Evolutionary conservation across 2,113 vertebrate species (phyloP), one percentile per base, ranked within the genome.

Genomic region (Clupea harengus): DNA sequence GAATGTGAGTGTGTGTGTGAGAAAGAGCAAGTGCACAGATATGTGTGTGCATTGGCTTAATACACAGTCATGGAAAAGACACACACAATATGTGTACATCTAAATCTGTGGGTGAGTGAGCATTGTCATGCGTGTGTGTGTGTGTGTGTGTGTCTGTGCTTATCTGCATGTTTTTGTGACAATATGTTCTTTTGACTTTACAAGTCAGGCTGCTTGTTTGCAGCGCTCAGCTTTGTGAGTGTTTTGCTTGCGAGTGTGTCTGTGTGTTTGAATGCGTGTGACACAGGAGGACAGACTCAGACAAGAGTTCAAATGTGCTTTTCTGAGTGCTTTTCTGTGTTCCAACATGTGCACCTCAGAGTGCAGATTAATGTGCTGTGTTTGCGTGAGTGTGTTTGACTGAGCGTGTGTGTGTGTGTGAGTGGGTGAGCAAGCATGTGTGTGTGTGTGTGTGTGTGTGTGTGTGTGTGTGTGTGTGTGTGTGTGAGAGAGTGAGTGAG

Each of bases 301-400:
- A 39, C 72, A 39, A 39, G 72, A 78, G 72, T 28, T 78, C 17
- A 78, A 78, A 78, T 78, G 72, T 39, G 72, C 32, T 78, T 32
- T 75, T 78, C 28, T 78, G 72, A 78, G 72, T 78, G 72, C 72
- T 78, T 78, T 78, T 39, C 72, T 39, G 72, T 78, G 72, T 78
- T 78, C 72, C 28, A 78, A 32, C 64, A 67, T 67, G 25, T 28
- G 9, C n/a, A 67, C 7, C 64, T 67, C 64, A 18, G 52, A 67
- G 64, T 67, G 64, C n/a, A 28, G 54, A 60, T 60, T 22, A 60
- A 18, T 60, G 54, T 22, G 18, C 54, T 6, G n/a, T 67, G 28
- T 78, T 15, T 17, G 28, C 39, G 72, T 78, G 64, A 4, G 64
- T n/a, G 50, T 54, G 20, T 64, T 5, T 7, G 20, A 22, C 9